Base-by-base conservation (phyloP, 2,113 vertebrate species). In the Trichomycterus rosablanca region DNA sequence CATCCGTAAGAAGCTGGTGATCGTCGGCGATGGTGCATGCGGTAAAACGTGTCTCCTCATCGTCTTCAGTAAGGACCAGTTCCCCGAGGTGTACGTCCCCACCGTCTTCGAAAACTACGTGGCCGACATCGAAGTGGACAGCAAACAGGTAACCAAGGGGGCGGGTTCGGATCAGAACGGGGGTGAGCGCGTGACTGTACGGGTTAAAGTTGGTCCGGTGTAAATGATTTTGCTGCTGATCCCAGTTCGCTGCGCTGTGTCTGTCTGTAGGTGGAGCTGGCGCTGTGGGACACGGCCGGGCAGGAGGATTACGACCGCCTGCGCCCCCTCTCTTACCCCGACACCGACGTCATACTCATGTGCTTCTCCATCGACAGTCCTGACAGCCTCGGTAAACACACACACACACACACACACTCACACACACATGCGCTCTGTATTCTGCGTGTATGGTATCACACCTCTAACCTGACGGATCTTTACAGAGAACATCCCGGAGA, bases 311-410 rank as follows among this genome's bases (percentile, higher is more conserved):
- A 98, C 6, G 96, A 98, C 79, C 88, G 96, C 74, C 88, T 98
- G 80, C 91, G 96, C 54, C 96, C 95, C 1, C 94, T 98, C 74
- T 98, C 96, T 15, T 98, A 98, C 74, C 96, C 96, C 50, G 95
- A 98, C 78, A 98, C 96, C 0, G 96, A 98, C 76, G 96, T 98
- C 83, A 98, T 98, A 84, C 90, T 98, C 72, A 98, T 98, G 96
- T 98, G 96, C 83, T 98, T 98, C 85, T 98, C 96, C 80, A 95
- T 98, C 56, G 96, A 98, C 87, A 98, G 94, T 73, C 96, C 96
- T 52, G 96, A 98, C 86, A 98, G 96, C 90, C 92, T 98, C 84
- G 96, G 96, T 98, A 40, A 3, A 15, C 3, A 23, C 7, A 2
- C n/a, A 39, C 19, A 12, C 5, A 40, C 7, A 5, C 0, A 14